Percentiles rank a stretch among this genome's conserved stretches.
Evolutionary conservation across 2,113 vertebrate genomes (phyloP).

Genomic region (Chunga burmeisteri): DNA sequence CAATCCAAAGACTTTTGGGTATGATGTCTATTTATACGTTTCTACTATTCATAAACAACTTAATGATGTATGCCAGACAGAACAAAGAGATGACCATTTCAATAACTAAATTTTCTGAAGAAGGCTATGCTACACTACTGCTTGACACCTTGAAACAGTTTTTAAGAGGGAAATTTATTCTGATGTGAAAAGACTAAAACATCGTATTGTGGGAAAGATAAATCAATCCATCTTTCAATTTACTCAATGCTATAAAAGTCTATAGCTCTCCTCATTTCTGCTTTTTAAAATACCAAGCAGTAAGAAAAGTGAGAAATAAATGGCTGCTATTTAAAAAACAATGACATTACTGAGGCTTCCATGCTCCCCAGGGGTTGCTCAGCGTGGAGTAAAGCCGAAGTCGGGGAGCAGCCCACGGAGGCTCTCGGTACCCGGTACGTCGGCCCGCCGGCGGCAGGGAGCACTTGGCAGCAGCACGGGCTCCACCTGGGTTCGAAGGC

Average conservation of each 20-base stretch:
- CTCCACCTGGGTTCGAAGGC: accelerated
- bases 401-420: not conserved
- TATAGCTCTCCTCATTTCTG: not conserved
- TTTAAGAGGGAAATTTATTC: constrained; percentile 10
- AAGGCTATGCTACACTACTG: not conserved
- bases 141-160: not conserved
- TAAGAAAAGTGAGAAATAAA: constrained; percentile 26
- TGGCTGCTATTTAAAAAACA: not conserved
- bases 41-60: not conserved
- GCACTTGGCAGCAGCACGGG: accelerated
- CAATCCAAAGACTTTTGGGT: not conserved
- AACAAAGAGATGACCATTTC: not conserved
- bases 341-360: not conserved
- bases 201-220: not conserved
- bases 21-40: not conserved
- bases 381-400: not conserved
- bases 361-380: not conserved
- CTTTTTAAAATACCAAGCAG: not conserved
- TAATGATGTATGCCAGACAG: not conserved
- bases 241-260: not conserved
- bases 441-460: accelerated
- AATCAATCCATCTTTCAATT: not conserved
- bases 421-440: accelerated
- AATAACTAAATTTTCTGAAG: not conserved
- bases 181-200: not conserved